These are phyloP conservation scores for Nemurella pictetii DNA, from an alignment of 2,888 invertebrate species.

Conservation along the genomic window DNA sequence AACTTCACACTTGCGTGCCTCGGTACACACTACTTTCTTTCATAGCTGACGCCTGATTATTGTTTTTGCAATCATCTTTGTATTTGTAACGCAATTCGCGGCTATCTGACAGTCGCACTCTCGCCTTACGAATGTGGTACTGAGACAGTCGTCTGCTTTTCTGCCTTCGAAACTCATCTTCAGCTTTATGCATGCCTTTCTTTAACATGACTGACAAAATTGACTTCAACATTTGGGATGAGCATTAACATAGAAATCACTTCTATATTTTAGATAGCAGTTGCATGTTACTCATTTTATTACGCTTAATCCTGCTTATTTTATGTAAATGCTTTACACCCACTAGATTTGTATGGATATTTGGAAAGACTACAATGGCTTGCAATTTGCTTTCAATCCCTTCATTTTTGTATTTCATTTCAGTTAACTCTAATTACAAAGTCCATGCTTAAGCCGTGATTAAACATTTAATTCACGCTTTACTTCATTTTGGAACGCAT, in stretches of 20 bases:
- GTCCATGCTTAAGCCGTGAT: neutral
- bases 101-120: neutral
- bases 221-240: neutral
- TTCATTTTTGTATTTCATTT: constrained; percentile 4
- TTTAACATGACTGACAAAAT: neutral
- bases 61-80: neutral
- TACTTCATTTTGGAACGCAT: neutral
- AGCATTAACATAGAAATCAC: neutral
- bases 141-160: neutral
- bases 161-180: neutral
- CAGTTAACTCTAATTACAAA: constrained; percentile 22
- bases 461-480: constrained; percentile 1
- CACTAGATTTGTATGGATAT: neutral
- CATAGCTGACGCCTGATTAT: neutral
- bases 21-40: neutral
- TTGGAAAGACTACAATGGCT: neutral
- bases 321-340: neutral
- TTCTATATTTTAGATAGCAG: neutral
- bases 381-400: neutral
- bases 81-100: too few relatives aligned
- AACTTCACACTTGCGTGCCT: constrained; percentile 22
- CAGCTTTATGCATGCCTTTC: neutral
- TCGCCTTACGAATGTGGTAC: neutral
- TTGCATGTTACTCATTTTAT: neutral
- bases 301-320: neutral